Evolutionary conservation across 2,888 invertebrate species (phyloP).

Genomic region (Eudemis profundana): DNA sequence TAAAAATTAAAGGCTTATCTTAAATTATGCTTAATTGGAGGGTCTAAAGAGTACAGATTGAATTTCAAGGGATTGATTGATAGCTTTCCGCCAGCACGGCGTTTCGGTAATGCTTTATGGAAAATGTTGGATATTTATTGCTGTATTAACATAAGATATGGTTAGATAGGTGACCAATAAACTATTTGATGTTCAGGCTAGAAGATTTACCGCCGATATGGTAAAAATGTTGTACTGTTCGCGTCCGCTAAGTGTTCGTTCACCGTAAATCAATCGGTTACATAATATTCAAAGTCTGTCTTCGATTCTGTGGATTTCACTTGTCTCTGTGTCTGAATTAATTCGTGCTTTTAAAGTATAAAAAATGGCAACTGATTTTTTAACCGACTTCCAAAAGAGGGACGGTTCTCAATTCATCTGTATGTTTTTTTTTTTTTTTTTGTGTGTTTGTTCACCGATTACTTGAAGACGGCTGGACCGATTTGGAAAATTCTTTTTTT

Average conservation of each 20-base stretch:
- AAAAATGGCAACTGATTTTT: too few species aligned
- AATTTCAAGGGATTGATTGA: slow-evolving; percentile 81
- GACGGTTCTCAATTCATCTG: too few species aligned
- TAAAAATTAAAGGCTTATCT: slow-evolving; percentile 83
- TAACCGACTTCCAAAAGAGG: too few species aligned
- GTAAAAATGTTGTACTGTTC: slow-evolving; percentile 9
- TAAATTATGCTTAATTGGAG: slow-evolving; percentile 83
- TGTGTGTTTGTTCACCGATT: too few species aligned
- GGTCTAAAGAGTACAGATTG: slow-evolving; percentile 78
- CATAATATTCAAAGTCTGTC: background rate
- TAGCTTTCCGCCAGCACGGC: slow-evolving; percentile 66
- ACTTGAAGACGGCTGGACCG: too few species aligned
- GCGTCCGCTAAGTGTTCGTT: background rate
- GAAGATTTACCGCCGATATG: slow-evolving; percentile 22
- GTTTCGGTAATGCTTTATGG: slow-evolving; percentile 63
- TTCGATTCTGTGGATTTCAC: too few species aligned
- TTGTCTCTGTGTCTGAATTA: too few species aligned
- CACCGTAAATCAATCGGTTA: slow-evolving; percentile 9
- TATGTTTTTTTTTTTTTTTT: too few species aligned
- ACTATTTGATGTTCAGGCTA: slow-evolving; percentile 33
- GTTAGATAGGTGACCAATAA: slow-evolving; percentile 47
- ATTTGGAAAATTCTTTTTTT: too few species aligned
- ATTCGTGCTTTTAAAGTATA: too few species aligned
- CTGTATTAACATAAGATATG: slow-evolving; percentile 59
- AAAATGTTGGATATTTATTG: slow-evolving; percentile 64